Conservation (phyloP, 2,888 invertebrate species). For the Gastrophysa polygoni region DNA sequence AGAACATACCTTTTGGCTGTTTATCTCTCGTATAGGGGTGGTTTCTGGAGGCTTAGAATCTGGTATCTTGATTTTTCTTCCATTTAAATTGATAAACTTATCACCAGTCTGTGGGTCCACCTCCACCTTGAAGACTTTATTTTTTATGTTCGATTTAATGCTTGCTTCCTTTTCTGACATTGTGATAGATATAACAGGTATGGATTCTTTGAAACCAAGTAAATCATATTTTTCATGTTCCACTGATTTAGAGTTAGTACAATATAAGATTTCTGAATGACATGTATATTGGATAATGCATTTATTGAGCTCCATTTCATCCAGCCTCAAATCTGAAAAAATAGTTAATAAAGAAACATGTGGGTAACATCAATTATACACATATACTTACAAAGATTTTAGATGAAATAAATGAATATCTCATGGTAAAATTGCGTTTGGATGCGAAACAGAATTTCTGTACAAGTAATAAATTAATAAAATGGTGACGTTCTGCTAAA, state of each 20-base stretch:
- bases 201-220: slow-evolving; percentile 24
- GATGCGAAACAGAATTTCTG: no score
- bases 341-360: slow-evolving; percentile 16
- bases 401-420: no score
- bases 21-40: slow-evolving; percentile 1
- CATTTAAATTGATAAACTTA: slow-evolving; percentile 42
- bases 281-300: slow-evolving; percentile 18
- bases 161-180: slow-evolving; percentile 5
- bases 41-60: slow-evolving; percentile 24
- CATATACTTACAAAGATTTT: neutral
- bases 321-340: slow-evolving; percentile 6
- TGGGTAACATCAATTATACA: neutral
- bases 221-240: slow-evolving; percentile 19
- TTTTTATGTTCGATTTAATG: neutral
- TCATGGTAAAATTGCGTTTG: no score
- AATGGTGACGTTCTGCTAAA: no score
- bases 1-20: neutral
- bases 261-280: slow-evolving; percentile 22
- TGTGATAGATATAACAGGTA: slow-evolving; percentile 19
- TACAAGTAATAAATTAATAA: no score
- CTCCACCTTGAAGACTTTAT: slow-evolving; percentile 23
- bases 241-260: slow-evolving; percentile 14
- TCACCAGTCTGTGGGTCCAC: slow-evolving; percentile 32
- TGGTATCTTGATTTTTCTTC: slow-evolving; percentile 40
- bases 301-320: slow-evolving; percentile 29